phyloP scores from a whole-genome alignment of 2,888 invertebrate species.

The Meteorus cinctellus region DNA sequence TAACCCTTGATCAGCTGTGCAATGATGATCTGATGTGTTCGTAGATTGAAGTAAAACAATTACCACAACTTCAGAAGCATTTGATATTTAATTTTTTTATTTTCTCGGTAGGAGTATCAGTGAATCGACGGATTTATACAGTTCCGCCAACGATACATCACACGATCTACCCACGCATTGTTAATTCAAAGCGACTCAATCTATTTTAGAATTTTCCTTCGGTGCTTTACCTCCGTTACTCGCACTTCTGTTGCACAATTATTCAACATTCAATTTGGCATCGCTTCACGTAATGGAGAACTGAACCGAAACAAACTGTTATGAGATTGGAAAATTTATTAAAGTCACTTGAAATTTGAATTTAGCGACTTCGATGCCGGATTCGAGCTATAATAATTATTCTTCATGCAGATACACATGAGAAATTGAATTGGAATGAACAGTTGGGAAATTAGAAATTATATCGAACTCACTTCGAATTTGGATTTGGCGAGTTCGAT shows the following conservation, averaged over 20 bases:
- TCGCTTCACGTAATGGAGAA: not conserved
- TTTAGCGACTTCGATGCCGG: constrained; percentile 68
- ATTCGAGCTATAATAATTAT: constrained; percentile 48
- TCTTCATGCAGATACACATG: not conserved
- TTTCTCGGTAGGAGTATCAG: constrained; percentile 21
- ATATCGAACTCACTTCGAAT: constrained; percentile 47
- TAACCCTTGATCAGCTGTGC: not conserved
- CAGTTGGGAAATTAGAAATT: not conserved
- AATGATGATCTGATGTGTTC: not conserved
- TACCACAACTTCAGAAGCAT: not conserved
- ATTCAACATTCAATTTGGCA: not conserved
- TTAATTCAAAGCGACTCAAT: constrained; percentile 11
- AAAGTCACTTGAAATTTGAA: constrained; percentile 44
- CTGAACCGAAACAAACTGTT: not conserved
- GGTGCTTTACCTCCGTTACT: not conserved
- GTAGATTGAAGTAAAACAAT: not conserved
- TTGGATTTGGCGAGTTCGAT: constrained; percentile 65
- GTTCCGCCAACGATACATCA: constrained; percentile 30
- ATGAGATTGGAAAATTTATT: constrained; percentile 31
- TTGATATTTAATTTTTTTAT: not conserved
- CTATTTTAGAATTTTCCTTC: constrained; percentile 19
- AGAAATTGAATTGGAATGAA: not conserved
- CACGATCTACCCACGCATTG: constrained; percentile 33
- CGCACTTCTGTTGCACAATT: not conserved
- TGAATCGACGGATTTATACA: constrained; percentile 44